phyloP scores from a whole-genome alignment of 2,888 invertebrate species.

The Lamproptera curius region DNA sequence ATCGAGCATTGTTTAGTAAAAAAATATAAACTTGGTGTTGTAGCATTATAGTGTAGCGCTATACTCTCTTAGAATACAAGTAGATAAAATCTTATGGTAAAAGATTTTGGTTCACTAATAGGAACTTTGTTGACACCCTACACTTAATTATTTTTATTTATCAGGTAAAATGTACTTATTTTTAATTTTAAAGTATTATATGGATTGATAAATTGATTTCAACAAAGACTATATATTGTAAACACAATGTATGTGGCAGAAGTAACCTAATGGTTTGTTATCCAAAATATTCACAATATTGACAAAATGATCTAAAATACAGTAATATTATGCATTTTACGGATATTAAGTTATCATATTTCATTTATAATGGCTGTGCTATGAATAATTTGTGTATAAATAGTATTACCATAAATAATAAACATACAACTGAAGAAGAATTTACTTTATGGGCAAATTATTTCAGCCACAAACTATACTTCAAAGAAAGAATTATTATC shows the following conservation, averaged over 20 bases:
- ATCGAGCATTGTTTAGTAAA: conserved; percentile 27
- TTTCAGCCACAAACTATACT: too few species aligned
- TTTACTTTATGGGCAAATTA: too few species aligned
- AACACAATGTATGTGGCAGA: not conserved
- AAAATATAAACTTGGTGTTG: conserved; percentile 59
- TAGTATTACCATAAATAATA: too few species aligned
- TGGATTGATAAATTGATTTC: not conserved
- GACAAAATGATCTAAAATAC: too few species aligned
- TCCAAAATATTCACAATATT: too few species aligned
- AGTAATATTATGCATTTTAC: too few species aligned
- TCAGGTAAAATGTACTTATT: not conserved
- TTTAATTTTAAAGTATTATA: not conserved
- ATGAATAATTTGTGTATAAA: conserved; percentile 23
- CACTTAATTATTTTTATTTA: not conserved
- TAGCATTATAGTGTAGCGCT: conserved; percentile 42
- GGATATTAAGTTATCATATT: not conserved
- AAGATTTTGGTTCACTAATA: not conserved
- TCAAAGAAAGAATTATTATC: too few species aligned
- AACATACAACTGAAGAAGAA: too few species aligned
- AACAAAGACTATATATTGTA: not conserved
- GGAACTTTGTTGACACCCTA: too few species aligned
- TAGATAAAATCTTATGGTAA: conserved; percentile 18
- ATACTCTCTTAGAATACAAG: conserved; percentile 28
- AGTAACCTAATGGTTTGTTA: too few species aligned
- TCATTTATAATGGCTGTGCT: conserved; percentile 61